phyloP scores from a whole-genome alignment of 2,888 invertebrate species.

The Tuta absoluta region DNA sequence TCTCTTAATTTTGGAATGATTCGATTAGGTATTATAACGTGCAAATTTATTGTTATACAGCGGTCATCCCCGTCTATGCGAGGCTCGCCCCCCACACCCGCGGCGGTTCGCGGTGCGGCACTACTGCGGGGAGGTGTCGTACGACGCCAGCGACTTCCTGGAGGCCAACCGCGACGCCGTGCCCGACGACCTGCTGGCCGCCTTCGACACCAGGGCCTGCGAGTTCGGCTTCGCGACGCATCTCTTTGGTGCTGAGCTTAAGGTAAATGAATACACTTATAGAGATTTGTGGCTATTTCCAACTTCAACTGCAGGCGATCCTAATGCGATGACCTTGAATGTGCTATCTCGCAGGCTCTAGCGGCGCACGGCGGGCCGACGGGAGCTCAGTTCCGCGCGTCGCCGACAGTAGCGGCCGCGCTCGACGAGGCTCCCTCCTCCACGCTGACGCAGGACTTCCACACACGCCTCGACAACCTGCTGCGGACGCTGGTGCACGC shows the following conservation, averaged over 20 bases:
- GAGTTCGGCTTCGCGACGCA: conserved; percentile 98
- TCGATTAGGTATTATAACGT: too few species aligned
- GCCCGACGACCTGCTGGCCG: conserved; percentile 94
- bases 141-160: conserved; percentile 94
- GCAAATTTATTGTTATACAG: conserved; percentile 60
- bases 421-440: conserved; percentile 88
- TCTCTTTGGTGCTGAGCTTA: conserved; percentile 95
- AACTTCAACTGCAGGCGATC: too few species aligned
- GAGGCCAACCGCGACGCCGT: conserved; percentile 96
- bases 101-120: conserved; percentile 94
- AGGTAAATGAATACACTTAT: conserved; percentile 67
- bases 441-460: conserved; percentile 96
- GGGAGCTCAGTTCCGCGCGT: conserved; percentile 91
- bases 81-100: conserved; percentile 88
- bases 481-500: conserved; percentile 95
- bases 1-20: too few species aligned
- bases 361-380: conserved; percentile 82
- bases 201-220: conserved; percentile 95
- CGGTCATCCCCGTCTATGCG: conserved; percentile 90
- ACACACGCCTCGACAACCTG: conserved; percentile 95
- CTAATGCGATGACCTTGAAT: too few species aligned
- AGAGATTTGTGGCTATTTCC: too few species aligned
- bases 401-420: conserved; percentile 92
- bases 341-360: conserved; percentile 76
- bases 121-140: conserved; percentile 88